phyloP scores from a whole-genome alignment of 2,113 vertebrate species.

The Geococcyx californianus region DNA sequence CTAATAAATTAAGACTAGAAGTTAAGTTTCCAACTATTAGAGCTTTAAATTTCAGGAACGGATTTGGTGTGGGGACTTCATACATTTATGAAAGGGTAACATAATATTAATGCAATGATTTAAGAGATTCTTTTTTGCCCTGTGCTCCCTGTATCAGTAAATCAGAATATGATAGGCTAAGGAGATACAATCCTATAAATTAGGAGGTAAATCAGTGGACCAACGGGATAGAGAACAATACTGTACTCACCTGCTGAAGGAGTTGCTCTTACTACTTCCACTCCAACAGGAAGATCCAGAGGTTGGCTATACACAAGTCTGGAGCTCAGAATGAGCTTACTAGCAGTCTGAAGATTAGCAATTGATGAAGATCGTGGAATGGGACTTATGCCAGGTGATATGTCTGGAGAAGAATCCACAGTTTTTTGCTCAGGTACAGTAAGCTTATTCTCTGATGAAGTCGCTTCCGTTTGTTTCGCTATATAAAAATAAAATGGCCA shows the following conservation, averaged over 20 bases:
- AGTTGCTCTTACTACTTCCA: conserved; percentile 94
- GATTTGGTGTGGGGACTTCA: neutral
- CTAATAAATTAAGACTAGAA: neutral
- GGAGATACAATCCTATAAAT: neutral
- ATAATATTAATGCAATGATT: neutral
- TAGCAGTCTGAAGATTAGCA: conserved; percentile 96
- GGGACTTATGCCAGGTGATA: conserved; percentile 80
- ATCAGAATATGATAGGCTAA: neutral
- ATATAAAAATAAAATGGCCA: neutral
- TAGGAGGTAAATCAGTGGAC: neutral
- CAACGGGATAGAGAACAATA: neutral
- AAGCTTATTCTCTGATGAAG: conserved; percentile 83
- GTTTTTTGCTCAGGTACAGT: conserved; percentile 80
- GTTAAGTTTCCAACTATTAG: neutral
- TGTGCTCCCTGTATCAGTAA: neutral
- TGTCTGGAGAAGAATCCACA: conserved; percentile 87
- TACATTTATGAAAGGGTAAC: neutral
- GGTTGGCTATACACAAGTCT: conserved; percentile 91
- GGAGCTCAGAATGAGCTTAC: conserved; percentile 96
- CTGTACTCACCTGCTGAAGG: conserved; percentile 89
- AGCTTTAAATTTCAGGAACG: neutral
- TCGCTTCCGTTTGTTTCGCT: conserved; percentile 72
- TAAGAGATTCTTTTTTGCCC: neutral
- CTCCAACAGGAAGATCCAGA: conserved; percentile 88
- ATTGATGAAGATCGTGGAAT: conserved; percentile 93